Conservation (phyloP, 1,140 invertebrate species). For the Monochamus saltuarius region DNA sequence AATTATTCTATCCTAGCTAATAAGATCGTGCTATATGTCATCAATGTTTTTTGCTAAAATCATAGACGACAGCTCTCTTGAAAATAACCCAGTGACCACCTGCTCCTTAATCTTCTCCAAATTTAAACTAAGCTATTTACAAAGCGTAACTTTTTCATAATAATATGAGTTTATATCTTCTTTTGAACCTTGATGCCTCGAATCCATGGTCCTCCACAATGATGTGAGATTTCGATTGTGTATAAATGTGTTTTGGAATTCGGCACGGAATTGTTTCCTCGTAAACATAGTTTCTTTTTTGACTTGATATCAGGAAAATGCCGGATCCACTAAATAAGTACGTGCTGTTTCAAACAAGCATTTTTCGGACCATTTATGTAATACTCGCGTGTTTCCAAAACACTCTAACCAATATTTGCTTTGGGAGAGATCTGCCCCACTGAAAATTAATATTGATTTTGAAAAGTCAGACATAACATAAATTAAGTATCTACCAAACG, state of each 20-base stretch:
- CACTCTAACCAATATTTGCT: neutral
- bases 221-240: conserved; percentile 11
- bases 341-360: conserved; percentile 14
- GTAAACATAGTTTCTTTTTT: conserved; percentile 7
- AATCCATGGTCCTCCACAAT: conserved; percentile 32
- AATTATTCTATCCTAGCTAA: conserved; percentile 15
- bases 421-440: neutral
- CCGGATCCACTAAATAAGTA: conserved; percentile 13
- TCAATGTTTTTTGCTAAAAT: conserved; percentile 20
- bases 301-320: conserved; percentile 13
- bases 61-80: conserved; percentile 18
- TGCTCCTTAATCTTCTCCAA: conserved; percentile 30
- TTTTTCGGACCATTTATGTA: conserved; percentile 13
- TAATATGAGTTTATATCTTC: conserved; percentile 32
- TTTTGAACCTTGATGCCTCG: conserved; percentile 17
- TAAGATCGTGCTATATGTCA: conserved; percentile 19
- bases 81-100: conserved; percentile 26
- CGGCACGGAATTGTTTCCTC: conserved; percentile 18
- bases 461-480: neutral
- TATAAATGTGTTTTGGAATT: conserved; percentile 33
- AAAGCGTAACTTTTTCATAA: conserved; percentile 32
- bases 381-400: neutral
- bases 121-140: conserved; percentile 16
- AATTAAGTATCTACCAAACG: no score
- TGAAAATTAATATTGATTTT: neutral